Conservation (phyloP, 37 sponge, comb jelly and placozoan genomes). For the Aphrocallistes beatrix region DNA sequence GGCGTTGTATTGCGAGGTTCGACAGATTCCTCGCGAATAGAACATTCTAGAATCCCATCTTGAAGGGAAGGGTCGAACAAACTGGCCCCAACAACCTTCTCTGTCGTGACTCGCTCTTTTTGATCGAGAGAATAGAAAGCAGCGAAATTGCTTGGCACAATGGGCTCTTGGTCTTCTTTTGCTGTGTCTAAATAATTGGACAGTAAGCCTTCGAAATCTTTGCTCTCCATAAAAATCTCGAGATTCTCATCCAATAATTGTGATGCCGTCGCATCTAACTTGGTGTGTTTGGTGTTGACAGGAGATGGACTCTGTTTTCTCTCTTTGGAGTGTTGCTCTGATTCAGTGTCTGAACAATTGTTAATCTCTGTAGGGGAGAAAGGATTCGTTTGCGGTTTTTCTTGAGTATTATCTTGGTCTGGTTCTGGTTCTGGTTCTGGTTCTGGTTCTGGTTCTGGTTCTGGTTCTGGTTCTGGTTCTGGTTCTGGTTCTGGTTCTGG, state of each 20-base stretch:
- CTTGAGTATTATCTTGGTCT: not conserved
- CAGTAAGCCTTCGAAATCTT: not conserved
- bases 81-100: not conserved
- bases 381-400: not conserved
- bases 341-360: not conserved
- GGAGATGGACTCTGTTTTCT: not conserved
- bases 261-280: not conserved
- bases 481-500: too few relatives aligned
- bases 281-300: not conserved
- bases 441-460: too few relatives aligned
- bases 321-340: conserved; percentile 5
- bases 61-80: not conserved
- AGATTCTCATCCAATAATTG: not conserved
- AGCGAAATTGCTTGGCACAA: not conserved
- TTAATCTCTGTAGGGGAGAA: not conserved
- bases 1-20: not conserved
- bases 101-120: not conserved
- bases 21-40: not conserved
- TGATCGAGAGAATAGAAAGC: conserved; percentile 12
- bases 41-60: not conserved
- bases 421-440: too few relatives aligned
- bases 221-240: not conserved
- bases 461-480: too few relatives aligned
- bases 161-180: not conserved
- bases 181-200: not conserved